A percentile compares a stretch with the other conserved stretches of the same genome.
These are phyloP conservation scores for Danaus melanippus DNA, from an alignment of 1,140 invertebrate species.

Conservation along the genomic window DNA sequence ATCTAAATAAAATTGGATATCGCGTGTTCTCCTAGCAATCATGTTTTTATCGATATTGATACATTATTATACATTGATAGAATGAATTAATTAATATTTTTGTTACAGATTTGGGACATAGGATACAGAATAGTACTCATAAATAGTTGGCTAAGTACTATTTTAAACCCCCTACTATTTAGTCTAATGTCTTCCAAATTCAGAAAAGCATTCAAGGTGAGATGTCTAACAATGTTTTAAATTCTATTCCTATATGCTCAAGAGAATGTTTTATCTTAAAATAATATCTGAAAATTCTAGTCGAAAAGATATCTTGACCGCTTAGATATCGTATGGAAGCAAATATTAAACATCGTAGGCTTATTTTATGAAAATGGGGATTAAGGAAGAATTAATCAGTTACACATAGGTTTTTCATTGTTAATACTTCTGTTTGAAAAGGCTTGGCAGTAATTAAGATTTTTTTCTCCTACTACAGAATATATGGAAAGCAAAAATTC, in stretches of 20 bases:
- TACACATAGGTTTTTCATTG: too few species aligned
- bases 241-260: not conserved
- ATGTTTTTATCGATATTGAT: too few species aligned
- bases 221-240: not conserved
- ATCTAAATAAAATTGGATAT: not conserved
- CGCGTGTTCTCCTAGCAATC: not conserved
- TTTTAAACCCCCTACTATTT: conserved; percentile 53
- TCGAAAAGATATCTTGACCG: too few species aligned
- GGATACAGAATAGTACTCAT: conserved; percentile 31
- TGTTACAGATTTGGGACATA: conserved; percentile 43
- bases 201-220: conserved; percentile 45
- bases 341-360: too few species aligned
- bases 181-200: conserved; percentile 59
- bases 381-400: too few species aligned
- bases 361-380: too few species aligned
- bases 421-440: too few species aligned
- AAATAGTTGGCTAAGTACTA: conserved; percentile 47
- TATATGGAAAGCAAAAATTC: conserved; percentile 12
- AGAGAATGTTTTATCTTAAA: not conserved
- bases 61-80: not conserved
- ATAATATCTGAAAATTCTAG: not conserved
- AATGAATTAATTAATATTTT: conserved; percentile 1
- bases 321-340: too few species aligned
- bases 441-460: not conserved
- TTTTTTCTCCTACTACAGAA: conserved; percentile 4